These are phyloP conservation scores for Orthosia cruda DNA, from an alignment of 2,888 invertebrate species.

Conservation along the genomic window DNA sequence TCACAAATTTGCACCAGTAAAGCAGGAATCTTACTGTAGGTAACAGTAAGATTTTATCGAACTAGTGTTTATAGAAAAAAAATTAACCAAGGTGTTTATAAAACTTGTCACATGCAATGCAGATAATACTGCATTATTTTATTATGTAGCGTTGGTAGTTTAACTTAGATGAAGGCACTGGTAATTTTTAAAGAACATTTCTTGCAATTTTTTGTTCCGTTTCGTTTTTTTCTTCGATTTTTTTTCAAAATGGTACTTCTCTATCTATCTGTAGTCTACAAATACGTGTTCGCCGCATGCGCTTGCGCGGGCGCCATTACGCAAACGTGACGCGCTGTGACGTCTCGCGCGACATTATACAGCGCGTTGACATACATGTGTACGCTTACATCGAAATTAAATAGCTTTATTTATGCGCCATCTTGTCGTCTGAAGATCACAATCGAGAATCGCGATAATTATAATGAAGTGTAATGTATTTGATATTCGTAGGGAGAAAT, in stretches of 20 bases:
- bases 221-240: too few species aligned
- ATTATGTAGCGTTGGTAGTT: too few species aligned
- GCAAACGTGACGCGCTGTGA: slow-evolving; percentile 85
- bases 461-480: slow-evolving; percentile 41
- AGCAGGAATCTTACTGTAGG: too few species aligned
- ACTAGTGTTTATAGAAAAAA: too few species aligned
- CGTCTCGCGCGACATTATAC: slow-evolving; percentile 77
- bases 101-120: too few species aligned
- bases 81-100: too few species aligned
- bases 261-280: slow-evolving; percentile 29
- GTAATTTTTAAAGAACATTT: too few species aligned
- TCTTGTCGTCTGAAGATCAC: slow-evolving; percentile 20
- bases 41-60: too few species aligned
- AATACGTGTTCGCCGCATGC: slow-evolving; percentile 63
- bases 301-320: slow-evolving; percentile 76
- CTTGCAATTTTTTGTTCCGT: too few species aligned
- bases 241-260: slow-evolving; percentile 40
- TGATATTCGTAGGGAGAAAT: slow-evolving; percentile 24
- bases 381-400: slow-evolving; percentile 46
- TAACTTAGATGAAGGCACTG: too few species aligned
- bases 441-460: slow-evolving; percentile 35
- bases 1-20: too few species aligned
- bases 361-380: slow-evolving; percentile 60
- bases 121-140: too few species aligned
- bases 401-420: slow-evolving; percentile 55